Conservation (phyloP, 1,140 invertebrate species). For the Sycophaga agraensis region DNA sequence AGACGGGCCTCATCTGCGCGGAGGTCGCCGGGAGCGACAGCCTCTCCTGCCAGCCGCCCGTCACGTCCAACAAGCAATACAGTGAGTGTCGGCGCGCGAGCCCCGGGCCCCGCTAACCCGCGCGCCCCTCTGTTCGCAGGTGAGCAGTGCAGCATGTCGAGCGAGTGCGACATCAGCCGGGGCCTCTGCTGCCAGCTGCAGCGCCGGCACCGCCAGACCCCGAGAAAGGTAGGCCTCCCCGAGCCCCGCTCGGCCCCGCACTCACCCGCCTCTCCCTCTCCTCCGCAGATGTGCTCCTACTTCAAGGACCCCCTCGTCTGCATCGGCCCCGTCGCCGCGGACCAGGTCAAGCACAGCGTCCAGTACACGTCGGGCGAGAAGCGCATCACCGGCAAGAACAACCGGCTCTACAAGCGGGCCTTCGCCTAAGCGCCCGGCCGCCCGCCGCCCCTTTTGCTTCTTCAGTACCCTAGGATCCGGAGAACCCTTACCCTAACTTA, state of each 20-base stretch:
- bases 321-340: constrained; percentile 79
- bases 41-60: constrained; percentile 76
- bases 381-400: constrained; percentile 66
- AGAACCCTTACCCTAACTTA: no score
- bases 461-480: no score
- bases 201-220: constrained; percentile 78
- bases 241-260: no score
- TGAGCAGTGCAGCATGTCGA: constrained; percentile 79
- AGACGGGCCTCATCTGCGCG: constrained; percentile 71
- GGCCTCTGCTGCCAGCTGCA: constrained; percentile 87
- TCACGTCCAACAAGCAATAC: constrained; percentile 76
- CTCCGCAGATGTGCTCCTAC: constrained; percentile 78
- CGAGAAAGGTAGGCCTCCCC: constrained; percentile 78
- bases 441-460: no score
- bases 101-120: no score
- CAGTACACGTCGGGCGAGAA: constrained; percentile 80
- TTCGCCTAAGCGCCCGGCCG: constrained; percentile 17
- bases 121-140: no score
- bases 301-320: constrained; percentile 88
- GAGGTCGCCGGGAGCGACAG: constrained; percentile 63
- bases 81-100: constrained; percentile 58
- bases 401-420: constrained; percentile 49
- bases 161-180: constrained; percentile 81
- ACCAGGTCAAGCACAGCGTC: constrained; percentile 70
- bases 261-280: no score